These are phyloP conservation scores for Luscinia megarhynchos DNA, from an alignment of 2,797 vertebrate species.

Conservation along the genomic window DNA sequence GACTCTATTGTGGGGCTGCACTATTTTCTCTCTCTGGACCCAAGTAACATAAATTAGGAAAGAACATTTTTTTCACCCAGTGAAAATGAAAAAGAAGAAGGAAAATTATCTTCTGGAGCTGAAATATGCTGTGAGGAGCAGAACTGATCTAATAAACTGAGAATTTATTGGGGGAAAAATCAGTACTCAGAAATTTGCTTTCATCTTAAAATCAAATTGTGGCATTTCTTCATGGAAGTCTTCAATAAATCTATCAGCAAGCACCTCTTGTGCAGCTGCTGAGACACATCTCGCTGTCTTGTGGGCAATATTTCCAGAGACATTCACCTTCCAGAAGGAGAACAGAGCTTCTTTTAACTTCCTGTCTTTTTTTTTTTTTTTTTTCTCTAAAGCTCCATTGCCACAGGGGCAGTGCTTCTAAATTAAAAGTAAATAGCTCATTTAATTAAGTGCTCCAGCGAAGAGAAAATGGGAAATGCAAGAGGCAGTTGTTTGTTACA, in stretches of 20 bases:
- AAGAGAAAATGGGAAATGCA: slow-evolving; percentile 35
- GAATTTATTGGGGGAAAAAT: neutral
- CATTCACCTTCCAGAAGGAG: neutral
- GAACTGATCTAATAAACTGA: slow-evolving; percentile 11
- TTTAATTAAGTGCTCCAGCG: slow-evolving; percentile 62
- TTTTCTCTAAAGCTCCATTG: neutral
- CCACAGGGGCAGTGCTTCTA: slow-evolving; percentile 27
- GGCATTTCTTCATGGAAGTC: neutral
- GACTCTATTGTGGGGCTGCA: neutral
- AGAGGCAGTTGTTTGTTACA: slow-evolving; percentile 4
- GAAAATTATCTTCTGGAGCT: neutral
- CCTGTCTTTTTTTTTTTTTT: too few relatives aligned
- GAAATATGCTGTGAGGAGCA: neutral
- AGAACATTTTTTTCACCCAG: neutral
- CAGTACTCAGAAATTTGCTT: neutral
- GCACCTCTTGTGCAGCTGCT: neutral
- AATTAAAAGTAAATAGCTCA: slow-evolving; percentile 68
- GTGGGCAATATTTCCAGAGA: neutral
- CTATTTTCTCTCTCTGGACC: neutral
- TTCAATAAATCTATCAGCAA: neutral
- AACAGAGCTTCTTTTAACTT: neutral
- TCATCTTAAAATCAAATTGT: slow-evolving; percentile 25
- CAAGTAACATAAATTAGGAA: neutral
- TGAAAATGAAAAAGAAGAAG: neutral
- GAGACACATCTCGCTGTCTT: neutral